Conservation (phyloP, 2,797 vertebrate genomes). For the Ctenochaetus hawaiiensis region DNA sequence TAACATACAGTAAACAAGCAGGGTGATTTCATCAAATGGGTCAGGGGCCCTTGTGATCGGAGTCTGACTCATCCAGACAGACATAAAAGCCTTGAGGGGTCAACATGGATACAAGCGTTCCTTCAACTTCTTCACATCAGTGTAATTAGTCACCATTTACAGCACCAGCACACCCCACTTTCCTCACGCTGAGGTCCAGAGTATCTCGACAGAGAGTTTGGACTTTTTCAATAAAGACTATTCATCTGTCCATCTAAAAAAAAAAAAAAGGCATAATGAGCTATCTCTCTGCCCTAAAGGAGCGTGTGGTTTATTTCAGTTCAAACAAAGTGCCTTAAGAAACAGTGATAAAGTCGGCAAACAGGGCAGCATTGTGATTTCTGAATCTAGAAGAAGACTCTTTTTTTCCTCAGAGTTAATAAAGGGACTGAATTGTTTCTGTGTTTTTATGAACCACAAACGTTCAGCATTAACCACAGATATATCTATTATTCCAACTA, state of each 20-base stretch:
- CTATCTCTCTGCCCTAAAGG: background rate
- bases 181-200: background rate
- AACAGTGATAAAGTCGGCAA: background rate
- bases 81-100: constrained; percentile 54
- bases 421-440: too few species aligned
- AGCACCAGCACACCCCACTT: background rate
- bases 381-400: background rate
- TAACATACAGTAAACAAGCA: constrained; percentile 20
- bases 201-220: background rate
- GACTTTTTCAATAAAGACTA: background rate
- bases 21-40: constrained; percentile 27
- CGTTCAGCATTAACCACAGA: background rate
- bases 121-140: constrained; percentile 14
- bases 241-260: background rate
- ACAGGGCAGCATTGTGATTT: constrained; percentile 16
- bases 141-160: background rate
- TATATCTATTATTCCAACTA: background rate
- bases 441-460: constrained; percentile 7
- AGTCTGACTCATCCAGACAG: constrained; percentile 31
- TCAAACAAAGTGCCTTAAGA: background rate
- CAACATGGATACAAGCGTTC: constrained; percentile 5
- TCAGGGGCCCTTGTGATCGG: constrained; percentile 57
- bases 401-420: background rate
- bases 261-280: background rate
- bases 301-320: constrained; percentile 1